Evolutionary conservation across 1,140 invertebrate genomes (phyloP).

Genomic region (Diploscapter pachys): DNA sequence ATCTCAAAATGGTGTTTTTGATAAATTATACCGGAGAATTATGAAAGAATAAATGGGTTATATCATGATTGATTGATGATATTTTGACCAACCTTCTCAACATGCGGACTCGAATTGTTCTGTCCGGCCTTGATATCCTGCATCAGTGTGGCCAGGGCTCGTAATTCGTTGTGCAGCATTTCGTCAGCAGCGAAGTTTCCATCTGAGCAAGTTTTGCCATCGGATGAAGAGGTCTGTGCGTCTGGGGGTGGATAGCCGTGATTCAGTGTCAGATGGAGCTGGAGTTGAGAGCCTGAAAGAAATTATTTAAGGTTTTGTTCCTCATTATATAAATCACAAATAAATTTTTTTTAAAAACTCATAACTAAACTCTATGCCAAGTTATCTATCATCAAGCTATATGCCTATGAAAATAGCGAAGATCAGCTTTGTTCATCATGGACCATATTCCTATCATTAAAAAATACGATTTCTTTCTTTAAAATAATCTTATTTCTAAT

Average conservation of each 20-base stretch:
- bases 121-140: background rate
- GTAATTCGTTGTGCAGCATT: constrained; percentile 10
- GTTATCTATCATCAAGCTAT: no score
- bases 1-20: no score
- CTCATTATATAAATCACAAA: no score
- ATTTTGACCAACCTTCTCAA: constrained; percentile 13
- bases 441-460: no score
- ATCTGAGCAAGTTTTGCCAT: constrained; percentile 4
- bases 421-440: no score
- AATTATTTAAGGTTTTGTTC: background rate
- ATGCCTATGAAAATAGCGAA: no score
- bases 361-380: no score
- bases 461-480: no score
- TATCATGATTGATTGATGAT: background rate
- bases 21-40: no score
- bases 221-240: background rate
- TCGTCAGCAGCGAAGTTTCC: constrained; percentile 13
- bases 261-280: constrained; percentile 48
- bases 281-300: constrained; percentile 49
- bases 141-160: constrained; percentile 6
- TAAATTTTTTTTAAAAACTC: no score
- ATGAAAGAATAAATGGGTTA: no score
- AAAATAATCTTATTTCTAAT: no score
- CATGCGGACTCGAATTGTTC: background rate
- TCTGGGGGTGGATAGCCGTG: constrained; percentile 45